Base-by-base conservation (phyloP, 2,113 vertebrate species). In the Reinhardtius hippoglossoides region DNA sequence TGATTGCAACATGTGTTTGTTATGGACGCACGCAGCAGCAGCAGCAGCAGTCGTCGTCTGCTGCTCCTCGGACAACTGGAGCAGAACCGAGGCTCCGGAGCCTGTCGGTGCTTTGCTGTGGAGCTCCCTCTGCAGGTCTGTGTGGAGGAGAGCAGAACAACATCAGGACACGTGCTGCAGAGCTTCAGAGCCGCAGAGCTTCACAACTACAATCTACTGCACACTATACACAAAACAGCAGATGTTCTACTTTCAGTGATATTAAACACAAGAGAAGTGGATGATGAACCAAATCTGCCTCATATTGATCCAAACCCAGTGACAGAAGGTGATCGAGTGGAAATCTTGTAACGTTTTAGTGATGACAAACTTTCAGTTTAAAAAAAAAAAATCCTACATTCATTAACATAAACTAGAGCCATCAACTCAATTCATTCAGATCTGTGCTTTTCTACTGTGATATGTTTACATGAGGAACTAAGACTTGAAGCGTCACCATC, bases 1-100 rank as follows among this genome's bases (percentile, higher is more conserved):
- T 52, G 78, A 76, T 21, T 59, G 84, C 93, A 94, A 26, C 94
- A 92, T 77, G 95, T 78, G 70, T 93, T 80, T 68, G n/a, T 74
- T 9, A 66, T 62, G 31, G 71, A 62, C 52, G 80, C 61, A 61
- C 13, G 78, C 35, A 40, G 84, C 90, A 81, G 27, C 6, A 24
- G 23, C 23, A 24, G 23, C 23, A 24, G 23, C 24, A 24, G 24
- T 2, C 24, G 24, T 2, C 31, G 5, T 87, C 6, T 37, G 69
- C 14, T 94, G 93, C 23, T 95, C 94, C 78, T 95, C 94, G 0
- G 40, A 27, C 16, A 70, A 46, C 59, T 54, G 62, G 48, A 70
- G 46, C 74, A 31, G 83, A 56, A 23, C 65, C n/a, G 27, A 52
- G 31, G 61, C 42, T 35, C n/a, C 16, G n/a, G 65, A 14, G 0